Evolutionary conservation across 1,140 invertebrate species (phyloP).

Genomic region (Scaptodrosophila lebanonensis): DNA sequence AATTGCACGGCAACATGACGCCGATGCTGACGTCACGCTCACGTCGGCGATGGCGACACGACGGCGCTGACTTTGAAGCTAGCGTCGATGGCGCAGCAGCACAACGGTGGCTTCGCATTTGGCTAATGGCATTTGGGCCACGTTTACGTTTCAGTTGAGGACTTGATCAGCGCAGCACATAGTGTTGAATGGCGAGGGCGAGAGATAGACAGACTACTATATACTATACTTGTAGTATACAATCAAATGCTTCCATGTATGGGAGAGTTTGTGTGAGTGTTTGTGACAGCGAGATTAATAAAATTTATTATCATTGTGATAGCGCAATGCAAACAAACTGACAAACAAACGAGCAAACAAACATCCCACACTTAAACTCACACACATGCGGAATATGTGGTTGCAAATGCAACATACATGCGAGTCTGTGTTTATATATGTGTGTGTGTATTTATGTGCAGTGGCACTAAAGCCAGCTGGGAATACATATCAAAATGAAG

Average conservation of each 20-base stretch:
- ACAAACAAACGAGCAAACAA: slow-evolving; percentile 47
- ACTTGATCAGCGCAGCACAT: slow-evolving; percentile 52
- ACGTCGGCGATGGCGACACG: too few species aligned
- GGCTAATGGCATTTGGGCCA: slow-evolving; percentile 24
- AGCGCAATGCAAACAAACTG: slow-evolving; percentile 40
- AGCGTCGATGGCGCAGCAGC: too few species aligned
- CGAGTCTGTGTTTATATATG: too few species aligned
- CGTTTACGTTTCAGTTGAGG: slow-evolving; percentile 50
- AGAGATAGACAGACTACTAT: slow-evolving; percentile 1
- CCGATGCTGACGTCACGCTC: too few species aligned
- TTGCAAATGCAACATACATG: too few species aligned
- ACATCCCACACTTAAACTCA: slow-evolving; percentile 42
- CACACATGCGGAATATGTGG: neutral
- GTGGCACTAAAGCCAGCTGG: slow-evolving; percentile 47
- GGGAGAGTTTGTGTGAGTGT: slow-evolving; percentile 1
- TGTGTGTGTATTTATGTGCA: slow-evolving; percentile 63
- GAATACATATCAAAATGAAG: slow-evolving; percentile 75
- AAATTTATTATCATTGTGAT: slow-evolving; percentile 74
- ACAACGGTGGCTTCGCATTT: neutral
- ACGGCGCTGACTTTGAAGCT: too few species aligned
- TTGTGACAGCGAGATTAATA: slow-evolving; percentile 65
- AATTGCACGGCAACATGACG: too few species aligned
- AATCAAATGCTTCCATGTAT: too few species aligned
- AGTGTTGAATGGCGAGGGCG: neutral
- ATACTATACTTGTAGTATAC: too few species aligned